phyloP scores from a whole-genome alignment of 2,113 vertebrate genomes.

The Prunella fulvescens region DNA sequence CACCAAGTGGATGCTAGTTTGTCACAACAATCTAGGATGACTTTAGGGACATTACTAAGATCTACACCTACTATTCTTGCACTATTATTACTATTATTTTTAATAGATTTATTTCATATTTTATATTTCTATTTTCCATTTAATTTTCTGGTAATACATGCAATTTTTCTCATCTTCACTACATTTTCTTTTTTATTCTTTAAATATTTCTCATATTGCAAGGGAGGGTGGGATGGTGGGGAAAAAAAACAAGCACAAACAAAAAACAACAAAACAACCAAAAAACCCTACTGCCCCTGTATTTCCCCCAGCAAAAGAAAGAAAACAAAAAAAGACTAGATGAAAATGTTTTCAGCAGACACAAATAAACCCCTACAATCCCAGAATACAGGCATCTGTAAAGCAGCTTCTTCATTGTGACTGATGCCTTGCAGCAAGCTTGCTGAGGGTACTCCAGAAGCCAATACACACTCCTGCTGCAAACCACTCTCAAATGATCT shows the following conservation, averaged over 20 bases:
- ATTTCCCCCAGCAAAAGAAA: background rate
- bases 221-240: background rate
- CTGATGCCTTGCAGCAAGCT: background rate
- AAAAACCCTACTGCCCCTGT: background rate
- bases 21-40: background rate
- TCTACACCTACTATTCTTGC: background rate
- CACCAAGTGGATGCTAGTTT: background rate
- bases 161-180: background rate
- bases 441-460: background rate
- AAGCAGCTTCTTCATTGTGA: background rate
- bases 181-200: background rate
- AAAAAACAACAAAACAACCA: background rate
- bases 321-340: background rate
- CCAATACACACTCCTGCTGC: background rate
- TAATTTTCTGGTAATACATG: background rate
- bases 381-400: background rate
- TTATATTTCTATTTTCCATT: background rate
- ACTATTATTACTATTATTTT: background rate
- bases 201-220: background rate
- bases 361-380: background rate
- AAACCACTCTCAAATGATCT: background rate
- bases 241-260: background rate
- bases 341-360: background rate
- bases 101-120: background rate
- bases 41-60: background rate